Evolutionary conservation across 2,797 vertebrate genomes (phyloP), one percentile per base, ranked within the genome.

Genomic region (Tangara arthus): DNA sequence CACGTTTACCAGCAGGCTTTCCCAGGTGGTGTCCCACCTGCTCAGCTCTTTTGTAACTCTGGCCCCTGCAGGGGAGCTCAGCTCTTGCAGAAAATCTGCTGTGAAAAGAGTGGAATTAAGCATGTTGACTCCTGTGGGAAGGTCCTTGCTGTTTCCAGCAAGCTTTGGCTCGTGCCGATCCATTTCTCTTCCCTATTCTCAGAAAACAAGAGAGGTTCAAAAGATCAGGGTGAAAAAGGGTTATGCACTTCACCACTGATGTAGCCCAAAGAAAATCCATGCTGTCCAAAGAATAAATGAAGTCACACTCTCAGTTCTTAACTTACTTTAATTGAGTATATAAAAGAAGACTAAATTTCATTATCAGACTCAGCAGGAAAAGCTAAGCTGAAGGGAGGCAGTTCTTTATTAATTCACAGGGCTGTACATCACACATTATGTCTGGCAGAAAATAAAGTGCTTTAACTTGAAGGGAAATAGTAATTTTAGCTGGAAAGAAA

Each of bases 321-420:
- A 85, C 83, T 95, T 96, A 75, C 86, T 93, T 90, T 95, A 96
- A 95, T 81, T 95, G 95, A 97, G 81, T 87, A 77, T 89, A 97
- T 95, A 89, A 95, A 95, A 96, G 88, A 96, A 96, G 91, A 96
- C 93, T 91, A 94, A 96, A 96, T 97, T 95, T 96, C 80, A 95
- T 97, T 97, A 96, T 78, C 89, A 90, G 26, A 17, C 93, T 79
- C 96, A 92, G 90, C 65, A 83, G 93, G 96, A 92, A 50, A 84
- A 77, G 46, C 66, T 56, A 60, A 82, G 52, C 83, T 86, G 65
- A 92, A 93, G 47, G 47, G 72, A 95, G 70, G 79, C 82, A 49
- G 63, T 61, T 72, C 66, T 94, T 94, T 93, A 90, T 90, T 97
- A 81, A 91, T 94, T 93, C 56, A 83, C 53, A 70, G 59, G 39